phyloP scores from a whole-genome alignment of 1,140 invertebrate genomes.

The Atta cephalotes region DNA sequence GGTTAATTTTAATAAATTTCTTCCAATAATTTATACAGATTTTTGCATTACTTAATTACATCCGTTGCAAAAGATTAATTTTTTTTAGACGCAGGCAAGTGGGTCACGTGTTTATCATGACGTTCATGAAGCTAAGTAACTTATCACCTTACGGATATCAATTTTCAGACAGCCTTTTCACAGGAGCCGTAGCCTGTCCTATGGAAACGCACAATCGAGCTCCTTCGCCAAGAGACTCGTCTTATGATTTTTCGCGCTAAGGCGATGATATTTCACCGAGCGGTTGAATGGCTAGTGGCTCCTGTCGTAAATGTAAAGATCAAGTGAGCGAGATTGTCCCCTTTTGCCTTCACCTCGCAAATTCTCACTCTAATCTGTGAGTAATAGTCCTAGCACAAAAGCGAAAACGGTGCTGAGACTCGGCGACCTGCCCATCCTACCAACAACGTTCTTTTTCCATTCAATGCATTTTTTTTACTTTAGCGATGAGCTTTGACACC shows the following conservation, averaged over 20 bases:
- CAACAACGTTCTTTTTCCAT: slow-evolving; percentile 50
- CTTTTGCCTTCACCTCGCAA: slow-evolving; percentile 76
- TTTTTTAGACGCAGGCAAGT: not conserved
- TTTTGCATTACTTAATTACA: too few species aligned
- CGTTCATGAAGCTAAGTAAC: not conserved
- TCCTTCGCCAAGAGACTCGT: slow-evolving; percentile 27
- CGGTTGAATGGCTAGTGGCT: slow-evolving; percentile 67
- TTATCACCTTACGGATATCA: slow-evolving; percentile 31
- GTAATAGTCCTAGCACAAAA: slow-evolving; percentile 80
- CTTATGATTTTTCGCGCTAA: slow-evolving; percentile 72
- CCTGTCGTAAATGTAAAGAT: slow-evolving; percentile 80
- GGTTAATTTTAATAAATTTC: too few species aligned
- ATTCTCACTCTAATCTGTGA: slow-evolving; percentile 82
- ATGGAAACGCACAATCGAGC: slow-evolving; percentile 20
- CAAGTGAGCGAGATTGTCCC: slow-evolving; percentile 77
- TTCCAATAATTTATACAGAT: too few species aligned
- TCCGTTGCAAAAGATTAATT: too few species aligned
- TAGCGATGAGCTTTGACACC: slow-evolving; percentile 67
- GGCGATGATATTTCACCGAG: slow-evolving; percentile 78
- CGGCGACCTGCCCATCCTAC: slow-evolving; percentile 54
- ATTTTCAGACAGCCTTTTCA: slow-evolving; percentile 37
- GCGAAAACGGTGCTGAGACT: slow-evolving; percentile 59
- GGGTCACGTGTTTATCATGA: not conserved
- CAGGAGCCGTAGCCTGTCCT: not conserved
- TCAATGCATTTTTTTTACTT: slow-evolving; percentile 67